Conservation (phyloP, 2,888 invertebrate species). For the Brachyptera putata region DNA sequence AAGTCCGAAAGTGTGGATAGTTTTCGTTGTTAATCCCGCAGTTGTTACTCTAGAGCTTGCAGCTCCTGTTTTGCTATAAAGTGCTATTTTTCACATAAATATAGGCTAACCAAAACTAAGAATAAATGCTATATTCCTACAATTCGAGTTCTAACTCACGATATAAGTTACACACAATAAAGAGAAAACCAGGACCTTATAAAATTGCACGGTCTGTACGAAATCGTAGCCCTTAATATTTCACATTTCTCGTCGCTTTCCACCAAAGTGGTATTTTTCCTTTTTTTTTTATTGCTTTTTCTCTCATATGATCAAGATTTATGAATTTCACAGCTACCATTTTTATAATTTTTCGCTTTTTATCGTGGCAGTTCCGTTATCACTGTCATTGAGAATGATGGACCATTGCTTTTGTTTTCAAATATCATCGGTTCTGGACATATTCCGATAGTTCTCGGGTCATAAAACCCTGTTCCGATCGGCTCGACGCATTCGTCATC, state of each 20-base stretch:
- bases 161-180: too few species aligned
- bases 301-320: conserved; percentile 20
- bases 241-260: neutral
- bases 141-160: too few species aligned
- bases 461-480: neutral
- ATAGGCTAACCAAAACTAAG: too few species aligned
- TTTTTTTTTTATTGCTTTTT: conserved; percentile 18
- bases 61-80: too few species aligned
- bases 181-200: too few species aligned
- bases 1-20: too few species aligned
- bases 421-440: neutral
- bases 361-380: conserved; percentile 13
- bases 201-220: neutral
- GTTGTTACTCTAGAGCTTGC: too few species aligned
- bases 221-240: neutral
- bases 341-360: conserved; percentile 19
- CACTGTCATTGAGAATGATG: conserved; percentile 13
- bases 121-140: too few species aligned
- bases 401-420: conserved; percentile 15
- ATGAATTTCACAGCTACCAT: conserved; percentile 16
- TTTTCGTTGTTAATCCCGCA: too few species aligned
- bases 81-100: too few species aligned
- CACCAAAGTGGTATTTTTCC: conserved; percentile 6
- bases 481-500: too few species aligned
- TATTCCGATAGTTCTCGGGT: neutral